Conservation (phyloP, 2,888 invertebrate species). For the Melanchra persicariae region DNA sequence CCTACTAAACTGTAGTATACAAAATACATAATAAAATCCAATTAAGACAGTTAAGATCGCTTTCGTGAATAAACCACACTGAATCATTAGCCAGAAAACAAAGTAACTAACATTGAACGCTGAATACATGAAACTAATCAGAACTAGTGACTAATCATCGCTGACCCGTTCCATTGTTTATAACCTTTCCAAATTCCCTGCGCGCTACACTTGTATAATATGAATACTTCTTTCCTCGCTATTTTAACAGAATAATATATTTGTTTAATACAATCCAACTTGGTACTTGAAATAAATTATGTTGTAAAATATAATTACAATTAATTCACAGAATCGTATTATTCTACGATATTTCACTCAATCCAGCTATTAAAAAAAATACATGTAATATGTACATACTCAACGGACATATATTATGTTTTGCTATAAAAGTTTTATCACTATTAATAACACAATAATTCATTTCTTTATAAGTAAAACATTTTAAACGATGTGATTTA, state of each 20-base stretch:
- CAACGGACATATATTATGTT: conserved; percentile 28
- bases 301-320: neutral
- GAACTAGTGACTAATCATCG: conserved; percentile 69
- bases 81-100: conserved; percentile 51
- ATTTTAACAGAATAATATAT: conserved; percentile 15
- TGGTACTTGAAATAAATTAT: neutral
- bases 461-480: conserved; percentile 19
- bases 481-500: conserved; percentile 34
- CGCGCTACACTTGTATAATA: conserved; percentile 42
- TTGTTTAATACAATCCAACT: conserved; percentile 15
- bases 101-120: conserved; percentile 62
- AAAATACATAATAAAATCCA: conserved; percentile 12
- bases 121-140: conserved; percentile 71
- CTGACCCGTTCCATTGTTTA: conserved; percentile 68
- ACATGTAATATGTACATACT: neutral
- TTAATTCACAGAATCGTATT: conserved; percentile 2
- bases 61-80: conserved; percentile 46
- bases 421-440: conserved; percentile 31
- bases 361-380: conserved; percentile 31
- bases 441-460: conserved; percentile 33
- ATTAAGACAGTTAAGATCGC: conserved; percentile 29
- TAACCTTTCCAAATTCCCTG: conserved; percentile 61
- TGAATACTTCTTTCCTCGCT: conserved; percentile 43
- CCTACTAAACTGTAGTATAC: conserved; percentile 25
- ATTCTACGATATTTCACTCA: conserved; percentile 31